Percentiles rank a stretch among this genome's conserved stretches.
phyloP scores from a whole-genome alignment of 1,140 invertebrate species.

The Metopolophium dirhodum region DNA sequence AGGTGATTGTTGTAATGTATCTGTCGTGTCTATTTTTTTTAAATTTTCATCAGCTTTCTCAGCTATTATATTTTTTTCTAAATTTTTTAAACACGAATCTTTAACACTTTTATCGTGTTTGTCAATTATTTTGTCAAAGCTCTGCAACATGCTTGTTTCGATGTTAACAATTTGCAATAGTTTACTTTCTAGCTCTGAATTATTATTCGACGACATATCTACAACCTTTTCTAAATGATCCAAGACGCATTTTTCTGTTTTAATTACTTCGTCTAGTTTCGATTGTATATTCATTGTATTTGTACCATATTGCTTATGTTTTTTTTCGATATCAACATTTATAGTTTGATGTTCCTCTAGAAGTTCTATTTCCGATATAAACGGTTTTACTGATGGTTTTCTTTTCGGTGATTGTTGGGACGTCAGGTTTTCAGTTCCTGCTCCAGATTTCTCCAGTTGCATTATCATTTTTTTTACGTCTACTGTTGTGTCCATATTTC shows the following conservation, averaged over 20 bases:
- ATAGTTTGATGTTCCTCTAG: not conserved
- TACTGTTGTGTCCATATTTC: not conserved
- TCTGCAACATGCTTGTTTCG: conserved; percentile 60
- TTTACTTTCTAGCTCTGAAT: conserved; percentile 59
- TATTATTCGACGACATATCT: conserved; percentile 63
- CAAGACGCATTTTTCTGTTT: conserved; percentile 60
- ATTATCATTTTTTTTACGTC: conserved; percentile 32
- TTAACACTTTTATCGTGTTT: conserved; percentile 15
- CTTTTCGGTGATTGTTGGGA: not conserved
- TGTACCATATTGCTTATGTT: not conserved
- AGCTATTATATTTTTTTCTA: not conserved
- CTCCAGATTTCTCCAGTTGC: not conserved
- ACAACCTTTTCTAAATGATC: conserved; percentile 59
- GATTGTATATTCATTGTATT: conserved; percentile 41
- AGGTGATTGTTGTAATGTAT: not conserved
- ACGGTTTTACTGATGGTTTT: not conserved
- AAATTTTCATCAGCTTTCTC: not conserved
- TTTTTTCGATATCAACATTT: not conserved
- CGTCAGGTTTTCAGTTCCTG: not conserved
- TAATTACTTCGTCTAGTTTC: conserved; percentile 60
- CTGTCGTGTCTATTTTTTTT: not conserved
- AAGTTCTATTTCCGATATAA: not conserved
- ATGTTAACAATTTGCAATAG: conserved; percentile 59
- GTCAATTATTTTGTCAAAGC: conserved; percentile 57
- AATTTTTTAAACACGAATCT: not conserved